A percentile compares a stretch with the other conserved stretches of the same genome.
phyloP scores from a whole-genome alignment of 1,140 invertebrate species.

The Alviniconcha marisindica region DNA sequence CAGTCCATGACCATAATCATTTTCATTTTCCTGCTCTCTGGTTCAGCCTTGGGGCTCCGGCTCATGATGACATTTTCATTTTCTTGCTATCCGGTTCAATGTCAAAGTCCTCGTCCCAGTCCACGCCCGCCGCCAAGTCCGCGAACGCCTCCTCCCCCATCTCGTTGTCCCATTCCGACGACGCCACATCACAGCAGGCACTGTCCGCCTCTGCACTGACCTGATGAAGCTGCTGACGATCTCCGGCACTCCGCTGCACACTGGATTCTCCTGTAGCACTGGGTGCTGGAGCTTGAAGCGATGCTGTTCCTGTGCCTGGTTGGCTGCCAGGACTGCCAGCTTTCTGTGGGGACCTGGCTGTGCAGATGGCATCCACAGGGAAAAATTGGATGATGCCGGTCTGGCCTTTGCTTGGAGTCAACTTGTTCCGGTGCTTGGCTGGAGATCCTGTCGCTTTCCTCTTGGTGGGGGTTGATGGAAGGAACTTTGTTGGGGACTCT shows the following conservation, averaged over 20 bases:
- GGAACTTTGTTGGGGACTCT: not conserved
- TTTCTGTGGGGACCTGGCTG: not conserved
- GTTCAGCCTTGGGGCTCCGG: too few relatives aligned
- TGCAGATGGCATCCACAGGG: not conserved
- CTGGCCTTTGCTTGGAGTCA: slow-evolving; percentile 11
- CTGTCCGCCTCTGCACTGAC: not conserved
- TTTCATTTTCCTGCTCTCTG: too few relatives aligned
- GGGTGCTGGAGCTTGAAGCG: too few relatives aligned
- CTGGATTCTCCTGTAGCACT: too few relatives aligned
- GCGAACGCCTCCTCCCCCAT: slow-evolving; percentile 5
- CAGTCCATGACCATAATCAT: too few relatives aligned
- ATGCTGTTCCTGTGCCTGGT: too few relatives aligned
- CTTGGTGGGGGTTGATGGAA: not conserved
- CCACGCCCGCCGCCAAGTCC: slow-evolving; percentile 5
- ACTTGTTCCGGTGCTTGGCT: not conserved
- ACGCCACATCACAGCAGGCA: not conserved
- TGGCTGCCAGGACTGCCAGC: not conserved
- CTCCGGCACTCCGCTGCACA: too few relatives aligned
- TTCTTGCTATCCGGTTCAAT: too few relatives aligned
- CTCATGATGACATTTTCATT: too few relatives aligned
- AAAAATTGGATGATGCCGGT: slow-evolving; percentile 15
- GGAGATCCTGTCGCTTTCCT: not conserved
- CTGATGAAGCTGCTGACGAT: too few relatives aligned
- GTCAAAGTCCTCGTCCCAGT: slow-evolving; percentile 35
- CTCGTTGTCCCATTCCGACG: not conserved